Base-by-base conservation (phyloP, 2,797 vertebrate genomes). In the Carduelis carduelis region DNA sequence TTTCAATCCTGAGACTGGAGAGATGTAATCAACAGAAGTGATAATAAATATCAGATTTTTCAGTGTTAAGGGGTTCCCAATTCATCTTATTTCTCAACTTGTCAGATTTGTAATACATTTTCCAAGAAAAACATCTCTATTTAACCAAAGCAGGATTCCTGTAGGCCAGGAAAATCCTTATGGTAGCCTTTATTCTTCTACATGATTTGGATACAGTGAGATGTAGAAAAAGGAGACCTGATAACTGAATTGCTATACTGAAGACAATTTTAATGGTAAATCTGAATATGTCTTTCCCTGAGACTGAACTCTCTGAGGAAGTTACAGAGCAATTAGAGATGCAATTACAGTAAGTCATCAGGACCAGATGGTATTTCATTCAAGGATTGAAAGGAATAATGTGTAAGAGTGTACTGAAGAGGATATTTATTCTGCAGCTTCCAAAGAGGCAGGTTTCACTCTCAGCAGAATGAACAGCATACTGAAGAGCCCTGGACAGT, bases 281-380 rank as follows among this genome's bases (percentile, higher is more conserved):
- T 87, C 82, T 81, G 86, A 94, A 93, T 87, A 47, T 0, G 21
- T 41, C 66, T 94, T 93, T 95, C 83, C 83, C 41, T 50, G 43
- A 93, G 93, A 94, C 1, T 94, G 92, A 96, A 93, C 87, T 89
- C 86, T 85, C 87, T 78, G 92, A 96, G 95, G 95, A 97, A 96
- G 95, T 86, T 92, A 94, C 52, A 87, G 92, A 91, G 95, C 92
- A 96, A 97, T 96, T 96, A 96, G 87, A 91, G 87, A 96, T 5
- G 82, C 82, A 95, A 92, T 96, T 94, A 94, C 91, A 96, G 89
- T 92, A 97, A 96, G 92, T 93, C 92, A 96, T 96, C 93, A 94
- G 65, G 75, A 97, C 89, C 95, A 97, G 95, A 94, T 96, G 95
- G 95, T 68, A 94, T 95, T 95, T 96, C 92, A 96, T 97, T 96